Evolutionary conservation across 2,888 invertebrate species (phyloP), one percentile per base, ranked within the genome.

Genomic region (Tachina grossa): DNA sequence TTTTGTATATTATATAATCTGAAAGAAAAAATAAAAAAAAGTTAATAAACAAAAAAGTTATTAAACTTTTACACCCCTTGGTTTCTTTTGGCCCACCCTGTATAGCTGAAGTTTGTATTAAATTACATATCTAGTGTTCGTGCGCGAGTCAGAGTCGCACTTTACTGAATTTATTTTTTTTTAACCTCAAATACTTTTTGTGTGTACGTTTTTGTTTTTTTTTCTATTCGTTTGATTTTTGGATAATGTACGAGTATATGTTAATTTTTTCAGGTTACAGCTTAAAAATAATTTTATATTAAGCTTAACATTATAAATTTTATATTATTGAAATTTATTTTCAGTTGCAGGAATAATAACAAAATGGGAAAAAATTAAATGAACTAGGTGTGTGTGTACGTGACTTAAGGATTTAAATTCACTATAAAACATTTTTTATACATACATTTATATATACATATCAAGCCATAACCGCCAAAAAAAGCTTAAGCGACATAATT

Each of bases 401-500:
- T 79, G 63, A 53, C 47, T 79, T 31, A 55, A 65, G 39, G 71
- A 45, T 43, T 61, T 16, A 69, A 79, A 79, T 51, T 53, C 45
- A 63, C 57, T 71, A 39, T 41, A 53, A 66, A 66, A 53, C 55
- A 31, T 16, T 53, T 53, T 69, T 63, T 53, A 16, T 8, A 10
- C 11, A 9, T 3, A 16, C 19, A 11, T 1, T 9, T 16, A 8
- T 16, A 16, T 9, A 51, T 53, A 9, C 10, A 53, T 16, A 8
- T 31, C 31, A 31, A 31, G 31, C 31, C 31, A 31, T 31, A 31
- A 31, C 3, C 4, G 31, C 31, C 31, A 2, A 31, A 31, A n/a
- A 31, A 31, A 31, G 31, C 31, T 31, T 31, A 31, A 31, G 4
- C 31, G 31, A 31, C 31, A 4, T 31, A 31, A 31, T 31, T 4